Conservation (phyloP, 2,797 vertebrate genomes). For the Micrastur ruficollis region DNA sequence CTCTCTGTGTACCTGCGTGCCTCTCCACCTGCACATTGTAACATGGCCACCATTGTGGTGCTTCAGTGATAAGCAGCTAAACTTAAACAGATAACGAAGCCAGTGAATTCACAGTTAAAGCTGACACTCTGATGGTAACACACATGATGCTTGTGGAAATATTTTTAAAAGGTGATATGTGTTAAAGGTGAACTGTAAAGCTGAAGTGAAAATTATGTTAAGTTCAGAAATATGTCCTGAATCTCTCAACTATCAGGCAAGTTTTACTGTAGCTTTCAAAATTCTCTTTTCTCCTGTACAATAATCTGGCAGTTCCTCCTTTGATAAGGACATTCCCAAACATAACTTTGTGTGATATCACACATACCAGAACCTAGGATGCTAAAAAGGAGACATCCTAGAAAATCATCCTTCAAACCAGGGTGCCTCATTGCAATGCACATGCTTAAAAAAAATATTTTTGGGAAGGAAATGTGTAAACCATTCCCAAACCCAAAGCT, state of each 20-base stretch:
- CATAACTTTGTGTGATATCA: constrained; percentile 33
- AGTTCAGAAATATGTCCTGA: constrained; percentile 45
- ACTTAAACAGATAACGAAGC: background rate
- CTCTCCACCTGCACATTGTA: background rate
- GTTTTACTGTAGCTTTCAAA: constrained; percentile 36
- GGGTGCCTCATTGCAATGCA: background rate
- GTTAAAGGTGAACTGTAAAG: constrained; percentile 52
- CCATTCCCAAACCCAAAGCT: background rate
- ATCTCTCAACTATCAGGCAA: constrained; percentile 19
- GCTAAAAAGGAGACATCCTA: background rate
- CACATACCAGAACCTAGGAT: constrained; percentile 3
- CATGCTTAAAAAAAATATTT: background rate
- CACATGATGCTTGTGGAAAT: background rate
- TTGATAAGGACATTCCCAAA: constrained; percentile 49
- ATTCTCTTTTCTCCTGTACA: constrained; percentile 9
- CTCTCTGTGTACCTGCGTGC: background rate
- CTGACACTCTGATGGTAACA: background rate
- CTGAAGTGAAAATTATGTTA: constrained; percentile 46
- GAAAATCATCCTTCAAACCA: background rate
- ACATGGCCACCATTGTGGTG: background rate
- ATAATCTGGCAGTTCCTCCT: constrained; percentile 17
- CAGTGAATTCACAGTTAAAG: background rate
- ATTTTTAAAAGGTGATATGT: constrained; percentile 9
- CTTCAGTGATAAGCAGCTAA: constrained; percentile 17
- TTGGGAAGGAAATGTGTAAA: background rate